A percentile compares a stretch with the other conserved stretches of the same genome.
These are phyloP conservation scores for Syrista parreyssii DNA, from an alignment of 2,888 invertebrate genomes.

Conservation along the genomic window DNA sequence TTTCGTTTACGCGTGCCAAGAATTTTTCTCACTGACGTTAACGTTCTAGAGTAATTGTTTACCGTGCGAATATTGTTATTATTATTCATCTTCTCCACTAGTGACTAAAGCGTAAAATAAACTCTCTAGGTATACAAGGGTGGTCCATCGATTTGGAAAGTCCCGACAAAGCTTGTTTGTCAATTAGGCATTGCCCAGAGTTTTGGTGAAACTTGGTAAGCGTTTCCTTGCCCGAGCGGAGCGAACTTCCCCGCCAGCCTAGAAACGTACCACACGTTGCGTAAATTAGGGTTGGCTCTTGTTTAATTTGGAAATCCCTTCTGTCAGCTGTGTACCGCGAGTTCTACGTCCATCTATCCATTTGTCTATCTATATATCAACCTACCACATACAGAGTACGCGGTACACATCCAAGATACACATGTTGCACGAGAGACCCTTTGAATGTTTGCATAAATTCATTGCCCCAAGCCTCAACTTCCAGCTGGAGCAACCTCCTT, in stretches of 20 bases:
- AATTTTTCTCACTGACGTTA: background rate
- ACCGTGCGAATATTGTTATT: background rate
- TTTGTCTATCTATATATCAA: background rate
- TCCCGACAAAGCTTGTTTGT: background rate
- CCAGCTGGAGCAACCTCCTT: background rate
- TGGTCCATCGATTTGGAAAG: background rate
- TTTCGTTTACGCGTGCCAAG: background rate
- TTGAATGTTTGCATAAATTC: slow-evolving; percentile 38
- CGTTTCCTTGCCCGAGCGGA: background rate
- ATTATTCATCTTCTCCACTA: background rate
- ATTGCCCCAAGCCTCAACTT: background rate
- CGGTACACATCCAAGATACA: slow-evolving; percentile 32
- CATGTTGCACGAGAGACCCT: slow-evolving; percentile 29
- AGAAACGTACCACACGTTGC: slow-evolving; percentile 14
- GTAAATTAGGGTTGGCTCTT: slow-evolving; percentile 53
- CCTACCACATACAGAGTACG: background rate
- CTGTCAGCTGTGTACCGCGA: slow-evolving; percentile 33
- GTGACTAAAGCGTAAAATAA: background rate
- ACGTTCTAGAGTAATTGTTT: too few species aligned
- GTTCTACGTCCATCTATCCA: background rate
- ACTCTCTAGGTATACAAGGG: background rate
- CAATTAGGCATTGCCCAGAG: background rate
- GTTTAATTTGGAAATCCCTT: slow-evolving; percentile 56
- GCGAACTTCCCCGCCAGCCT: background rate
- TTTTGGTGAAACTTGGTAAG: background rate